Percentiles rank a stretch among this genome's conserved stretches.
Evolutionary conservation across 1,140 invertebrate genomes (phyloP).

Genomic region (Sitophilus oryzae): DNA sequence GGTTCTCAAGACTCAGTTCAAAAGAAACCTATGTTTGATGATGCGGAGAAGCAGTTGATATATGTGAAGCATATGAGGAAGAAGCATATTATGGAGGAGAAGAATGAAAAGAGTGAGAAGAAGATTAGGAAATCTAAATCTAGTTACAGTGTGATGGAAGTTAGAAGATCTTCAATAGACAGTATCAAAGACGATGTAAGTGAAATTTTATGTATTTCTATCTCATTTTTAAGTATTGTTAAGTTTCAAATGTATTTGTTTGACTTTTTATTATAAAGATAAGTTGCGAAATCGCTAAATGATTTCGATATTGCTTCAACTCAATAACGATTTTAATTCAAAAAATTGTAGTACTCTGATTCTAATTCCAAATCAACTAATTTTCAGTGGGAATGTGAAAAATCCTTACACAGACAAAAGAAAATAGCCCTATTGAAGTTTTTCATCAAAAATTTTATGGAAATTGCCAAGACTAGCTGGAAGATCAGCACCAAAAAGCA

Average conservation of each 20-base stretch:
- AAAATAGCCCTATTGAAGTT: slow-evolving; percentile 51
- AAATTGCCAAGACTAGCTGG: slow-evolving; percentile 57
- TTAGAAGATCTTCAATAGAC: slow-evolving; percentile 18
- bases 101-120: slow-evolving; percentile 5
- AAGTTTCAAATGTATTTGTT: neutral
- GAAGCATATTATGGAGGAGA: slow-evolving; percentile 5
- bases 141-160: neutral
- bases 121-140: too few species aligned
- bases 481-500: slow-evolving; percentile 53
- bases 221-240: neutral
- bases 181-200: slow-evolving; percentile 22
- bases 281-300: too few species aligned
- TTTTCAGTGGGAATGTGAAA: slow-evolving; percentile 24
- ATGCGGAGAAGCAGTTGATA: slow-evolving; percentile 12
- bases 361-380: too few species aligned
- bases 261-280: neutral
- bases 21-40: slow-evolving; percentile 8
- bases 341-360: too few species aligned
- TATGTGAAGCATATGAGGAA: slow-evolving; percentile 2
- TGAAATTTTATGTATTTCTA: slow-evolving; percentile 1
- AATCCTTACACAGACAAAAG: slow-evolving; percentile 20
- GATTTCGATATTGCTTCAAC: too few species aligned
- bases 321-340: too few species aligned
- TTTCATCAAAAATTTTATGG: slow-evolving; percentile 62
- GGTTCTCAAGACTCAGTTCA: neutral